phyloP scores from a whole-genome alignment of 2,113 vertebrate genomes.

The Terrapene triunguis region DNA sequence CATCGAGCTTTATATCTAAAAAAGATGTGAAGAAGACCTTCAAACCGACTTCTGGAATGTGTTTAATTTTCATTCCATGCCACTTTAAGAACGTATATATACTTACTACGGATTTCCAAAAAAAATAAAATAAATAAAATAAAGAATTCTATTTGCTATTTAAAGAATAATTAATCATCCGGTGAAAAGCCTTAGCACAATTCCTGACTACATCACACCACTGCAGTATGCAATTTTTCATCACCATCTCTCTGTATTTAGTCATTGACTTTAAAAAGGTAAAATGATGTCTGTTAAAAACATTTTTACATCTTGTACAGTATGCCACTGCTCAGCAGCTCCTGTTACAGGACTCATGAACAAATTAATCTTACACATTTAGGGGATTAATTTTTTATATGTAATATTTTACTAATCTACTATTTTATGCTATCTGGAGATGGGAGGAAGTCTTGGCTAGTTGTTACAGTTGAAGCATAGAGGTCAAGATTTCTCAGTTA shows the following conservation, averaged over 20 bases:
- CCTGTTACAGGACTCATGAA: neutral
- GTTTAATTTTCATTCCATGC: neutral
- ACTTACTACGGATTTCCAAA: neutral
- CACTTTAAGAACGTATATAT: neutral
- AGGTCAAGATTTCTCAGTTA: neutral
- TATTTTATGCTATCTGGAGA: neutral
- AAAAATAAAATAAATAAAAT: rapidly evolving
- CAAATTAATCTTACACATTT: neutral
- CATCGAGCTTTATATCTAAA: neutral
- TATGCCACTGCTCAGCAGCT: neutral
- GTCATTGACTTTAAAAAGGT: neutral
- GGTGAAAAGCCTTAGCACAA: neutral
- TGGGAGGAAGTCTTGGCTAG: neutral
- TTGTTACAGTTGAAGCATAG: neutral
- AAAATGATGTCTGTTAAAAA: neutral
- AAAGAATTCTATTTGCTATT: neutral
- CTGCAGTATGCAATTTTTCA: neutral
- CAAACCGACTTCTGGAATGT: neutral
- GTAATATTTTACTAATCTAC: neutral
- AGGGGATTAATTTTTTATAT: neutral
- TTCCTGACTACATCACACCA: neutral
- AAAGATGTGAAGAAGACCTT: neutral
- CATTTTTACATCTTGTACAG: neutral
- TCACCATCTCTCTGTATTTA: neutral
- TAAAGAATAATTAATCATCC: neutral